Base-by-base conservation (phyloP, 2,888 invertebrate genomes). In the Acheta domesticus region DNA sequence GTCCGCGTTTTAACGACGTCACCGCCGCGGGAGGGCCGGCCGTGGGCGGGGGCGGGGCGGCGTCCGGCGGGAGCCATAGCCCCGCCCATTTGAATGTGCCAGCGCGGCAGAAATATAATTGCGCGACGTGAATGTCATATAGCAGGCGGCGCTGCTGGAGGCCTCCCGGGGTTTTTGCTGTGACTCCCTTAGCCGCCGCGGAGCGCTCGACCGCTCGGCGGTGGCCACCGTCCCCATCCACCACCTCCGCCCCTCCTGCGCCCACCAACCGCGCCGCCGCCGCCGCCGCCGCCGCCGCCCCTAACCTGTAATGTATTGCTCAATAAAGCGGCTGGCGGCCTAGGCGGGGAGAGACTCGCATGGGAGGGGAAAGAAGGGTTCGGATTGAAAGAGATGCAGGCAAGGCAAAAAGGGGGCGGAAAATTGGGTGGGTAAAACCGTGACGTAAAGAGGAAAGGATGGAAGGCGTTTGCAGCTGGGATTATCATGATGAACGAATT, bases 81-180 rank as follows among this genome's bases (percentile, higher is more conserved):
- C 62, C 62, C 62, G 62, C n/a, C 62, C 62, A 62, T 62, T 62
- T 62, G 62, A 62, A 62, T 62, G 62, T 62, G 62, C 62, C 62
- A 62, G 62, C 62, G 16, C 62, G 16, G 62, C 62, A 62, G 62
- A 62, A 62, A 62, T 62, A 62, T 62, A 62, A 62, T 62, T 62
- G 62, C 62, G 62, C 14, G 62, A 62, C 62, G 62, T 62, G 62
- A 62, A 62, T n/a, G 62, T n/a, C 62, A 62, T 62, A 62, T 62
- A 62, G 62, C n/a, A 62, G 62, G n/a, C 62, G 62, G n/a, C 62
- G 62, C 62, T 36, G 62, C n/a, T 62, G 62, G 62, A 36, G 36
- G 36, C 36, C 62, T 62, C 62, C 62, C 3, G 62, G 16, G n/a
- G 62, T 62, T 62, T 62, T 62, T 62, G 62, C 62, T 14, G 16